Conservation (phyloP, 2,888 invertebrate species). For the Synanthedon andrenaeformis region DNA sequence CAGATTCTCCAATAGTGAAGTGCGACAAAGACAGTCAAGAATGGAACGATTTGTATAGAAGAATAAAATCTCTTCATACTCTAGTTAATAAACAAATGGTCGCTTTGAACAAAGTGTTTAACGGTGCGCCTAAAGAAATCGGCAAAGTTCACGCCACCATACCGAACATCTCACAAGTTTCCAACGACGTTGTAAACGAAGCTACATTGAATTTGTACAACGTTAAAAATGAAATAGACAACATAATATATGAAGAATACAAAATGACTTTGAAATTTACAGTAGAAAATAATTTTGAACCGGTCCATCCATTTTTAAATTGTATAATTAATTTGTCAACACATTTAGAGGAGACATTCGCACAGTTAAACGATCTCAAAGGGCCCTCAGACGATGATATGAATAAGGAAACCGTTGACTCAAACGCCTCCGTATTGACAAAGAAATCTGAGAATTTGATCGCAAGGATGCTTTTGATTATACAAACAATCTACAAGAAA, state of each 20-base stretch:
- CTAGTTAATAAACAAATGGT: slow-evolving; percentile 47
- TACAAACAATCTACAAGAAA: slow-evolving; percentile 53
- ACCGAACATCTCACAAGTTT: slow-evolving; percentile 35
- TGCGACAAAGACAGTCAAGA: slow-evolving; percentile 51
- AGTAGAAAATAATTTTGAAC: slow-evolving; percentile 15
- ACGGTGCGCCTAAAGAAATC: slow-evolving; percentile 34
- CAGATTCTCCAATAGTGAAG: slow-evolving; percentile 40
- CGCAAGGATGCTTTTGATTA: slow-evolving; percentile 38
- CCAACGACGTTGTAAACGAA: slow-evolving; percentile 40
- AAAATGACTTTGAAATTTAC: slow-evolving; percentile 31
- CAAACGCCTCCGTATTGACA: slow-evolving; percentile 11
- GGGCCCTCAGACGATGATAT: slow-evolving; percentile 22
- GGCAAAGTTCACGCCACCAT: slow-evolving; percentile 18
- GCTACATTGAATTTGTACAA: slow-evolving; percentile 31
- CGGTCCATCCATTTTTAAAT: slow-evolving; percentile 42
- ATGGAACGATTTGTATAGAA: slow-evolving; percentile 42
- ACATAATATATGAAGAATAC: slow-evolving; percentile 31
- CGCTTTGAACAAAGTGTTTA: slow-evolving; percentile 36
- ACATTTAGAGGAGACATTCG: slow-evolving; percentile 30
- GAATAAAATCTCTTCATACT: slow-evolving; percentile 34
- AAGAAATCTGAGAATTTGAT: slow-evolving; percentile 44
- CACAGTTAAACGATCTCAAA: slow-evolving; percentile 28
- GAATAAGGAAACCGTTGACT: slow-evolving; percentile 15
- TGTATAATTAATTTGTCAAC: slow-evolving; percentile 30
- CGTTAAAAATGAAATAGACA: slow-evolving; percentile 28